These are phyloP conservation scores for Tethea ocularis DNA, from an alignment of 2,888 invertebrate genomes.

Conservation along the genomic window DNA sequence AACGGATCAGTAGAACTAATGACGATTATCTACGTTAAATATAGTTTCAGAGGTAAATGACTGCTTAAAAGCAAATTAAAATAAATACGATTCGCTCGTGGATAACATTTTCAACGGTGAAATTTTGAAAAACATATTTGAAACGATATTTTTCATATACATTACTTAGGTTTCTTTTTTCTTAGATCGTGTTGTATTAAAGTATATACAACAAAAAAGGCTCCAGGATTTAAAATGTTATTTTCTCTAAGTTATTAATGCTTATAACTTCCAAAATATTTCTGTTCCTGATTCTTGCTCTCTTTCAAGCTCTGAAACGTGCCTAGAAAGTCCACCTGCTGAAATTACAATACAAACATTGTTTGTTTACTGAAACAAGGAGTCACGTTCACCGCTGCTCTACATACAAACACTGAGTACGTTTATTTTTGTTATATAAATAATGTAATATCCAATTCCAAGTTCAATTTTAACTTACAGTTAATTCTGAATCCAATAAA, in stretches of 20 bases:
- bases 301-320: slow-evolving; percentile 39
- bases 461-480: slow-evolving; percentile 20
- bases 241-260: not conserved
- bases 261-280: not conserved
- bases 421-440: slow-evolving; percentile 46
- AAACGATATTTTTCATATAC: no score
- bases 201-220: no score
- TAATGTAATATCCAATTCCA: slow-evolving; percentile 39
- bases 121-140: no score
- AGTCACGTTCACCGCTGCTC: slow-evolving; percentile 48
- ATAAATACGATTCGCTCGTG: not conserved
- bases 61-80: not conserved
- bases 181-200: no score
- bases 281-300: slow-evolving; percentile 23
- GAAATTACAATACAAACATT: slow-evolving; percentile 50
- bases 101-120: not conserved
- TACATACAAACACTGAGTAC: slow-evolving; percentile 39
- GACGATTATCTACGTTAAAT: not conserved
- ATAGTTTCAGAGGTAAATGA: not conserved
- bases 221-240: not conserved
- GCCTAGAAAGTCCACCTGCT: slow-evolving; percentile 51
- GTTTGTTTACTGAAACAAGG: slow-evolving; percentile 44
- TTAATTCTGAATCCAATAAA: not conserved
- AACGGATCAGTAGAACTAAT: not conserved
- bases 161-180: no score